Evolutionary conservation across 1,140 invertebrate genomes (phyloP), one percentile per base, ranked within the genome.

Genomic region (Drosophila lowei): DNA sequence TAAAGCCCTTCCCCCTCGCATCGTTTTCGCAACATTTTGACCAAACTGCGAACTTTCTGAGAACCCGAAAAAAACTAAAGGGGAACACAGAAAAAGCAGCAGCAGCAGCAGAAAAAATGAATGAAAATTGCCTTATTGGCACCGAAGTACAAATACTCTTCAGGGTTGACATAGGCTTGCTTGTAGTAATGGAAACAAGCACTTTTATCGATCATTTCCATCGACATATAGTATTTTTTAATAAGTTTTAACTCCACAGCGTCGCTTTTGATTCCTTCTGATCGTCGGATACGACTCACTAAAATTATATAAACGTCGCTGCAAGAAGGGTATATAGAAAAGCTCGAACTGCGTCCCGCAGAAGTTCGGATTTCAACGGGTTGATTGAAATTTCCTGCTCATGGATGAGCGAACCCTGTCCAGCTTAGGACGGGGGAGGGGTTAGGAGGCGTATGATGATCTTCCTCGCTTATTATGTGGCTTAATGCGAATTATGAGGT

Each of bases 301-400:
- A 13, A 38, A 34, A 34, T 11, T 4, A 34, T 34, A 34, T 34
- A 34, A 38, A 4, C 11, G 0, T 11, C 30, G 9, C 30, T 34
- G 30, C 30, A 13, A 38, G 34, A 13, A 38, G 34, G 34, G 42
- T 41, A 55, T 15, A 23, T 41, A 58, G 54, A 55, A 64, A 30
- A 38, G 21, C 34, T 21, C 18, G 7, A 42, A 42, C 28, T 44
- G 2, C 5, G 11, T 3, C 34, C 34, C 34, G 34, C 34, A 38
- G 25, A 55, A 67, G 47, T 70, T 79, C 53, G 43, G 34, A 58
- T 79, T 68, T 70, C 68, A 81, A 15, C 50, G 15, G 56, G 25
- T 65, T 81, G 50, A 81, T 81, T 77, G 80, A 85, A 77, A 85
- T 85, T 85, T 85, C 76, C 80, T 85, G 77, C 65, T 52, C 34